These are phyloP conservation scores for Barnardius zonarius DNA, from an alignment of 2,113 vertebrate species.

Conservation along the genomic window DNA sequence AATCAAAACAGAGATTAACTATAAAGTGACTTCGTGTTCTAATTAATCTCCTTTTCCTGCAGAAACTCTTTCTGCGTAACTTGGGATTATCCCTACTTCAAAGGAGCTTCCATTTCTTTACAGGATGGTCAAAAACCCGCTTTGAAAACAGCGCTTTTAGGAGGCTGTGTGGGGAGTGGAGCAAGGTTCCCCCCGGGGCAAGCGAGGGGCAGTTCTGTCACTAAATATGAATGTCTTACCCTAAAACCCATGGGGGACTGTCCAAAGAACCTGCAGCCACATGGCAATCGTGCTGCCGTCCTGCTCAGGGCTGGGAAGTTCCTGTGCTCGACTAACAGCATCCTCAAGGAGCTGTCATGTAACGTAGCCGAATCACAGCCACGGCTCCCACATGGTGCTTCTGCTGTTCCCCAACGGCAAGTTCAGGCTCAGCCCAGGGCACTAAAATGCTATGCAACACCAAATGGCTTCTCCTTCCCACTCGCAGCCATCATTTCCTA, in stretches of 20 bases:
- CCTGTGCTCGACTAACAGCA: neutral
- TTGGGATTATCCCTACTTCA: neutral
- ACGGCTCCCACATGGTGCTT: neutral
- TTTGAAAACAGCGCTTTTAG: neutral
- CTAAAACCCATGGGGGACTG: neutral
- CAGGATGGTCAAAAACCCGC: neutral
- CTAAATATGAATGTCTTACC: neutral
- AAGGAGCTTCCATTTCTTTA: neutral
- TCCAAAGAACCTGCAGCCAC: slow-evolving; percentile 24
- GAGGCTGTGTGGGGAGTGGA: neutral
- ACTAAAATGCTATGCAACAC: slow-evolving; percentile 69
- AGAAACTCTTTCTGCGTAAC: neutral
- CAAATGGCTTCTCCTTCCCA: slow-evolving; percentile 40
- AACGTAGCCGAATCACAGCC: neutral
- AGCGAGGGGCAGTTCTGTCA: neutral
- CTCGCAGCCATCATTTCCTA: neutral
- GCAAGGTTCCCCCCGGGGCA: neutral
- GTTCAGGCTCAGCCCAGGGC: neutral
- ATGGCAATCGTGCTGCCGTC: neutral
- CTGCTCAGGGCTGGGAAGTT: neutral
- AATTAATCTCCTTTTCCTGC: neutral
- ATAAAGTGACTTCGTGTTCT: neutral
- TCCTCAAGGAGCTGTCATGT: neutral
- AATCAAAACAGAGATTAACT: slow-evolving; percentile 9
- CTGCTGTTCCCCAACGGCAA: neutral